Base-by-base conservation (phyloP, 2,888 invertebrate species). In the Hypolimnas misippus region DNA sequence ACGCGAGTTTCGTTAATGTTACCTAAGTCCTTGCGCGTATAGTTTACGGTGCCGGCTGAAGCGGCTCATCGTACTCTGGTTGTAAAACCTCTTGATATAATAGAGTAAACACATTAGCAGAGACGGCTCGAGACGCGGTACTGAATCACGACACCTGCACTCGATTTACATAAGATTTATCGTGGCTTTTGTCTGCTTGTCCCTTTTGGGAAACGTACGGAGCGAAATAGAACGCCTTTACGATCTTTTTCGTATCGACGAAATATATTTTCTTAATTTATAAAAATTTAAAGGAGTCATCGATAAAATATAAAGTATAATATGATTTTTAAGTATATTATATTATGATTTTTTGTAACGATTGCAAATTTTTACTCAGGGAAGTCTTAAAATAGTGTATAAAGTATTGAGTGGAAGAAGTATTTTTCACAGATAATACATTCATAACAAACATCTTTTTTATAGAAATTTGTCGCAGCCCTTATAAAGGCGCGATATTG, bases 91-190 rank as follows among this genome's bases (percentile, higher is more conserved):
- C 75, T 76, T 77, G 77, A 73, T 81, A 84, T 86, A 86, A 87
- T 83, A 83, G 83, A 79, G 86, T 88, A 86, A 89, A 86, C 86
- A 87, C 86, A 87, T 88, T 87, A 88, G 84, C 81, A 68, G 76
- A 77, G 75, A 79, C 77, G 76, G 70, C 71, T 68, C 69, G 76
- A 75, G 77, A 76, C 78, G 82, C 73, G 81, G 85, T 72, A 77
- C 78, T 66, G 83, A 82, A 81, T 82, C 79, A 79, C 78, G 75
- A 79, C 87, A 87, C 86, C 86, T 87, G 86, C 80, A 79, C 77
- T 76, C 76, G 74, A 76, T 77, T 81, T 79, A 73, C 74, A 70
- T 73, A 73, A 75, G 76, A 83, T 82, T 79, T 82, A 79, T 73
- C 67, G 71, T 60, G 38, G 63, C 70, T 63, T 70, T 72, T 72